These are phyloP conservation scores for Chaenodraco wilsoni DNA, from an alignment of 2,797 vertebrate species.

Conservation along the genomic window DNA sequence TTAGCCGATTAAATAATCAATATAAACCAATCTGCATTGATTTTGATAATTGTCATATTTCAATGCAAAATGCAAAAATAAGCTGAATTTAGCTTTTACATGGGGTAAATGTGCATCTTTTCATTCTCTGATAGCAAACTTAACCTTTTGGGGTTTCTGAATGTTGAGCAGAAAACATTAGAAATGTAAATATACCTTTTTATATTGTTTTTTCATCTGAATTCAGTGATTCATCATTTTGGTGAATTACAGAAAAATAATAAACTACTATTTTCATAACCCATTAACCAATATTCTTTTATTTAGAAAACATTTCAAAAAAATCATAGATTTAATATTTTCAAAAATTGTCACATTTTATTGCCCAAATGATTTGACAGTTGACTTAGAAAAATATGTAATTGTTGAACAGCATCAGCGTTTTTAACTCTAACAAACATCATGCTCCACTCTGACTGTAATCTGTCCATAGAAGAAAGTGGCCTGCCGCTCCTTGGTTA, in stretches of 20 bases:
- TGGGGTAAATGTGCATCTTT: not conserved
- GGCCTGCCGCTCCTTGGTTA: conserved; percentile 76
- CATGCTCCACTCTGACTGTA: conserved; percentile 85
- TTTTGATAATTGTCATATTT: not conserved
- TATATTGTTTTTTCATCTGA: not conserved
- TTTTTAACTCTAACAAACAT: conserved; percentile 65
- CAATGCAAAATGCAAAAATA: not conserved
- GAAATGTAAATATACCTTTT: not conserved
- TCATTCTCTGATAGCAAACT: not conserved
- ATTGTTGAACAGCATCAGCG: not conserved
- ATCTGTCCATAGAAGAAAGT: conserved; percentile 87
- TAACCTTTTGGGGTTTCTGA: not conserved
- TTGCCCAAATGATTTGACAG: not conserved
- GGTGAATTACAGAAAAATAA: not conserved
- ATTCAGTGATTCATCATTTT: not conserved
- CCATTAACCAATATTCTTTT: not conserved
- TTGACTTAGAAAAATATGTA: not conserved
- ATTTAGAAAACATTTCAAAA: not conserved
- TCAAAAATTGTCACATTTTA: not conserved
- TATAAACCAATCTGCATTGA: not conserved
- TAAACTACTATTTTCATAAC: not conserved
- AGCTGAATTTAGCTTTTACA: not conserved
- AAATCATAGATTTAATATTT: not conserved
- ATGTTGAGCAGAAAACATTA: not conserved
- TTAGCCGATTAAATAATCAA: not conserved